These are phyloP conservation scores for Ectemnius cavifrons DNA, from an alignment of 2,888 invertebrate genomes.

Conservation along the genomic window DNA sequence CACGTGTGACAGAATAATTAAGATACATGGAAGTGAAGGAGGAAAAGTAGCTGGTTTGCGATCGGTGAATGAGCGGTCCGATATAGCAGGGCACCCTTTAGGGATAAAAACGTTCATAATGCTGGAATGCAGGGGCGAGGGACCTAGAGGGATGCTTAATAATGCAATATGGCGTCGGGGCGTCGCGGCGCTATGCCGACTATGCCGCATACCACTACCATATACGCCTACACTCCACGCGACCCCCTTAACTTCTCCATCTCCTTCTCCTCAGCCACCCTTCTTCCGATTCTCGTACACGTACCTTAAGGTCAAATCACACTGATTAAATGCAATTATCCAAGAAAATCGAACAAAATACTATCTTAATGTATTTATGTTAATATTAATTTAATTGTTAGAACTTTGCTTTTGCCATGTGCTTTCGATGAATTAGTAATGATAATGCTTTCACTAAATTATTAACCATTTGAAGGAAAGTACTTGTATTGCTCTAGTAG, in stretches of 20 bases:
- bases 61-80: not conserved
- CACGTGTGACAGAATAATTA: not conserved
- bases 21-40: not conserved
- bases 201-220: slow-evolving; percentile 75
- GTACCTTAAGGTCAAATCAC: not conserved
- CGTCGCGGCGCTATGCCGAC: slow-evolving; percentile 75
- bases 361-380: too few species aligned
- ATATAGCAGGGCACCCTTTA: slow-evolving; percentile 49
- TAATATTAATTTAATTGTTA: too few species aligned
- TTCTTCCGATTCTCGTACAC: slow-evolving; percentile 2
- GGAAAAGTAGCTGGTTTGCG: not conserved
- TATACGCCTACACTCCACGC: slow-evolving; percentile 66
- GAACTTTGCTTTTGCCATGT: too few species aligned
- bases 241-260: slow-evolving; percentile 32
- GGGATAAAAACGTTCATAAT: slow-evolving; percentile 76
- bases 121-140: slow-evolving; percentile 72
- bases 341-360: too few species aligned
- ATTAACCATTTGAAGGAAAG: too few species aligned
- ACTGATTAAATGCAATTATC: not conserved
- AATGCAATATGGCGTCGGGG: slow-evolving; percentile 76
- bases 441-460: too few species aligned
- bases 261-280: slow-evolving; percentile 16
- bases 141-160: slow-evolving; percentile 70
- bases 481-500: too few species aligned
- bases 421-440: too few species aligned